Conservation (phyloP, 2,888 invertebrate species). For the Spicauda simplicius region DNA sequence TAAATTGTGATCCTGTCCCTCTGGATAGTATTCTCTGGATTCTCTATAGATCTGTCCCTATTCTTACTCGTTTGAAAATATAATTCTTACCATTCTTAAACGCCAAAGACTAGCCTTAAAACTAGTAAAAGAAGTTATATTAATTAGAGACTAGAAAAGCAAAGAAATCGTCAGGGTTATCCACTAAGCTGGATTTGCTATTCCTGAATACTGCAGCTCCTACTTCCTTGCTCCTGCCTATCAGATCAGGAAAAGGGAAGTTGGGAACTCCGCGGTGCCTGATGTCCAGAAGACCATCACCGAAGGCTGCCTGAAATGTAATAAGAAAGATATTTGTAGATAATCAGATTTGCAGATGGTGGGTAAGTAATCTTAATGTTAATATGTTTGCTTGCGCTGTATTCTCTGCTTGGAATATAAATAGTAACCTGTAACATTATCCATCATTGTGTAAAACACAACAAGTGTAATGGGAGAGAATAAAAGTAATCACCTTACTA, state of each 20-base stretch:
- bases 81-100: not conserved
- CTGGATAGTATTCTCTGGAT: too few species aligned
- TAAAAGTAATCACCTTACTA: too few species aligned
- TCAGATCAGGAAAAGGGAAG: constrained; percentile 67
- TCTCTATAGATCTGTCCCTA: too few species aligned
- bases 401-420: too few species aligned
- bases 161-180: constrained; percentile 62
- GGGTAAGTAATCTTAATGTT: too few species aligned
- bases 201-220: constrained; percentile 65
- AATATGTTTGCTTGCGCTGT: too few species aligned
- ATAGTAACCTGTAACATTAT: too few species aligned
- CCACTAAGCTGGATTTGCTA: constrained; percentile 47
- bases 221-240: constrained; percentile 61
- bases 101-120: not conserved
- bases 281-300: constrained; percentile 67
- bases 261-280: constrained; percentile 71
- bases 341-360: too few species aligned
- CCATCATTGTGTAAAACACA: too few species aligned
- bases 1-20: too few species aligned
- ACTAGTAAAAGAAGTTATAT: not conserved
- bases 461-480: too few species aligned
- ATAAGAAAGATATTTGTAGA: constrained; percentile 11
- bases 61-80: too few species aligned
- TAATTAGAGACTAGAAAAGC: constrained; percentile 70
- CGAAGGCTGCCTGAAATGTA: constrained; percentile 63